A percentile compares a stretch with the other conserved stretches of the same genome.
Conservation (phyloP, 1,140 invertebrate species). For the Asbolus verrucosus region DNA sequence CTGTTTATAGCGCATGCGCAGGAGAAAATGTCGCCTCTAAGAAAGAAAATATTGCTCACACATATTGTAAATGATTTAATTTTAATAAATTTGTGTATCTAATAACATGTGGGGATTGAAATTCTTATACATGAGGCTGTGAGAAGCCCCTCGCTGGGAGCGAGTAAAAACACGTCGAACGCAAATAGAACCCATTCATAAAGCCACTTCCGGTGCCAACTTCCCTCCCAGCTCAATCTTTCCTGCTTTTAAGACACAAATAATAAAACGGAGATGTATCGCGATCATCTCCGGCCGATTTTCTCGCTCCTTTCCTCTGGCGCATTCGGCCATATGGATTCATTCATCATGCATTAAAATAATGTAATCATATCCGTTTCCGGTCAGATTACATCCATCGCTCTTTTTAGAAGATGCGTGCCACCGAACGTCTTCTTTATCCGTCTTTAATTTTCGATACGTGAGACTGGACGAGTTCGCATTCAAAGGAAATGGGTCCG, state of each 20-base stretch:
- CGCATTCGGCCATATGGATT: conserved; percentile 6
- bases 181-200: conserved; percentile 41
- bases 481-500: too few relatives aligned
- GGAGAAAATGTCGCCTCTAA: too few relatives aligned
- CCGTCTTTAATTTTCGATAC: background rate
- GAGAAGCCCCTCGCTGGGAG: background rate
- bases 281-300: background rate
- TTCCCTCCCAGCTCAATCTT: conserved; percentile 25
- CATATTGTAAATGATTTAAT: too few relatives aligned
- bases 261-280: conserved; percentile 1
- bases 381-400: conserved; percentile 39
- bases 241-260: conserved; percentile 29
- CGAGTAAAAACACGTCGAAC: conserved; percentile 19
- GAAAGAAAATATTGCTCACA: too few relatives aligned
- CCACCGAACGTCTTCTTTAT: background rate
- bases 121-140: too few relatives aligned
- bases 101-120: too few relatives aligned
- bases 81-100: too few relatives aligned
- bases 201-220: conserved; percentile 36
- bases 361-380: conserved; percentile 50
- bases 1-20: too few relatives aligned
- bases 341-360: conserved; percentile 19
- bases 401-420: conserved; percentile 26
- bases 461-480: too few relatives aligned
- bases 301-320: conserved; percentile 21